phyloP scores from a whole-genome alignment of 1,140 invertebrate genomes.

The Heliconius eleuchia region DNA sequence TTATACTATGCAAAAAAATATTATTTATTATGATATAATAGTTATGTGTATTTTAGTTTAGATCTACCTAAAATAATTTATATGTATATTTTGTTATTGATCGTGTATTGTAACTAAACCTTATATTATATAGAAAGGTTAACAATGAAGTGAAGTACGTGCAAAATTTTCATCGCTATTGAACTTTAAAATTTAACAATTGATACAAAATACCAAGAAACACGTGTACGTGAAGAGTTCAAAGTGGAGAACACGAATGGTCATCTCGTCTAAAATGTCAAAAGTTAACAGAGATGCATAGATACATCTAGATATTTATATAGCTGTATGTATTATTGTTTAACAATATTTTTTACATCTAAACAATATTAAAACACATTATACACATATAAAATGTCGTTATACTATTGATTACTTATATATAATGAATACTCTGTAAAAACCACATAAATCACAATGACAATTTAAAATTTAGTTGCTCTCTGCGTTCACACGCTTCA shows the following conservation, averaged over 20 bases:
- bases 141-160: conserved; percentile 4
- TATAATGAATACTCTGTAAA: too few relatives aligned
- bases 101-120: conserved; percentile 40
- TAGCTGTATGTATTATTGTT: conserved; percentile 37
- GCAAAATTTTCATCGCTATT: conserved; percentile 31
- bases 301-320: background rate
- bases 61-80: too few relatives aligned
- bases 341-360: too few relatives aligned
- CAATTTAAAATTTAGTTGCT: conserved; percentile 51
- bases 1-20: too few relatives aligned
- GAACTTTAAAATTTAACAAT: conserved; percentile 40
- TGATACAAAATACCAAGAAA: conserved; percentile 61
- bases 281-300: conserved; percentile 44
- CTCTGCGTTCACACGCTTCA: conserved; percentile 3
- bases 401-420: too few relatives aligned
- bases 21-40: too few relatives aligned
- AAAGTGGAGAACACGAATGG: conserved; percentile 64
- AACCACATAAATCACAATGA: conserved; percentile 44
- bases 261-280: conserved; percentile 70
- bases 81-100: background rate
- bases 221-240: conserved; percentile 60
- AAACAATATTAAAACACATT: too few relatives aligned
- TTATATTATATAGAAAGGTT: conserved; percentile 27
- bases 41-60: too few relatives aligned
- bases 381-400: too few relatives aligned